A percentile compares a stretch with the other conserved stretches of the same genome.
Evolutionary conservation across 2,797 vertebrate genomes (phyloP).

Genomic region (Hapalemur alaotrensis): DNA sequence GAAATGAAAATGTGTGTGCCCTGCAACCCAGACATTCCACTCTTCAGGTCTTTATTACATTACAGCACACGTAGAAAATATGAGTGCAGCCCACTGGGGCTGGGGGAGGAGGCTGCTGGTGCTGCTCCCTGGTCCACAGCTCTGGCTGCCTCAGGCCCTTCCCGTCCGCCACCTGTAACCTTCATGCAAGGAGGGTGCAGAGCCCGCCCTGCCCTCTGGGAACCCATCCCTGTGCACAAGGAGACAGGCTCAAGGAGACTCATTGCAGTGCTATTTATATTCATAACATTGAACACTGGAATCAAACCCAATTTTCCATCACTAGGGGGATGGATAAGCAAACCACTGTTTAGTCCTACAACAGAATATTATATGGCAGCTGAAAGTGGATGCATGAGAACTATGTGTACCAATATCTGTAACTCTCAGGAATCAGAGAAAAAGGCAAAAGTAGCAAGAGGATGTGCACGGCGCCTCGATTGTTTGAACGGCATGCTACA

Average conservation of each 20-base stretch:
- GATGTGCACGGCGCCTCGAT: accelerated
- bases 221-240: neutral
- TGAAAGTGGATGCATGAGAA: neutral
- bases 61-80: neutral
- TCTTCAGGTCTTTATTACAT: neutral
- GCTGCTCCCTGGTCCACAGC: neutral
- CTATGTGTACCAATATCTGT: neutral
- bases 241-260: neutral
- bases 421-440: neutral
- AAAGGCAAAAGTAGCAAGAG: neutral
- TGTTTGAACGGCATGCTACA: neutral
- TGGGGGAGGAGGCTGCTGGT: neutral
- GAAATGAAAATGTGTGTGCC: neutral
- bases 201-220: neutral
- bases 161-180: neutral
- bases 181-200: too few relatives aligned
- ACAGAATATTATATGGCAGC: neutral
- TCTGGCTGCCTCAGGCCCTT: neutral
- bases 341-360: neutral
- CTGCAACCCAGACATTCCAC: neutral
- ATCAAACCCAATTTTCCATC: neutral
- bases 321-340: neutral
- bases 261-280: too few relatives aligned
- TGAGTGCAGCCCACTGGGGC: neutral
- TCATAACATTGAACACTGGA: neutral